phyloP scores from a whole-genome alignment of 2,888 invertebrate genomes.

The Agriopis leucophaearia region DNA sequence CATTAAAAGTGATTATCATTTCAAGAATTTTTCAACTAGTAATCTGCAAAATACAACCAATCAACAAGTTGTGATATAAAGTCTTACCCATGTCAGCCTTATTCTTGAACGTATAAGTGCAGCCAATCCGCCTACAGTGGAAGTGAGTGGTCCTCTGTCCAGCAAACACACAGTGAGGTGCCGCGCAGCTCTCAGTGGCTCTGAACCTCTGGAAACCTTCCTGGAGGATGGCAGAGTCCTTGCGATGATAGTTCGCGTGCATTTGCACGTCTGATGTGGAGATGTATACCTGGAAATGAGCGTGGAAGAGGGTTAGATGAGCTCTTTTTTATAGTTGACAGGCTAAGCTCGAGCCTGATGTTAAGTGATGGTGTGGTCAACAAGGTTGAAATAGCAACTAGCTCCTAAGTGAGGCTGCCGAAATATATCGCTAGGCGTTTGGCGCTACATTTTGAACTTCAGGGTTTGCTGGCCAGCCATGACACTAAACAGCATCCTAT shows the following conservation, averaged over 20 bases:
- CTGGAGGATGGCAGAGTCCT: conserved; percentile 98
- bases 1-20: not conserved
- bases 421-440: no score
- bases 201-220: conserved; percentile 99
- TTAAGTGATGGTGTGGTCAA: no score
- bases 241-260: conserved; percentile 99
- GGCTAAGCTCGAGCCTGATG: no score
- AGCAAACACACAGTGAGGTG: conserved; percentile 95
- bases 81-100: conserved; percentile 99
- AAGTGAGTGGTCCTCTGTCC: conserved; percentile 99
- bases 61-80: not conserved
- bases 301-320: not conserved
- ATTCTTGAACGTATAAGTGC: conserved; percentile 98
- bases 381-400: no score
- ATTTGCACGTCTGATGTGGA: conserved; percentile 99
- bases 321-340: not conserved
- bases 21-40: not conserved
- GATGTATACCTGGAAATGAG: conserved; percentile 92
- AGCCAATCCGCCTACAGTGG: conserved; percentile 96
- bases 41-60: not conserved
- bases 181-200: conserved; percentile 98
- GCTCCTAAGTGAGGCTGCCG: no score
- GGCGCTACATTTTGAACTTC: no score
- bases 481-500: no score
- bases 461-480: no score